Evolutionary conservation across 2,888 invertebrate species (phyloP).

Genomic region (Heliconius charithonia): DNA sequence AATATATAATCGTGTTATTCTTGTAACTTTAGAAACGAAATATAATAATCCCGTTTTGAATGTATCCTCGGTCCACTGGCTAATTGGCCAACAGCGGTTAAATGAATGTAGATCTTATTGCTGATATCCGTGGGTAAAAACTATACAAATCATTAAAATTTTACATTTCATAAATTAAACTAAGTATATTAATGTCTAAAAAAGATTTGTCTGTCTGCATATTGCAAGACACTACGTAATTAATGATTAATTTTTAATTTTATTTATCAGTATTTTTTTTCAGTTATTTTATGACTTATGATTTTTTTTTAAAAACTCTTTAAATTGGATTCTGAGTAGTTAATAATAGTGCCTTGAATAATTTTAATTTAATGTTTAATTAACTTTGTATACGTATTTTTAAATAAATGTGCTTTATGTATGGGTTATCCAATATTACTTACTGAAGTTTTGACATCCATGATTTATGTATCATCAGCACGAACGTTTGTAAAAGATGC

Average conservation of each 20-base stretch:
- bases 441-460: conserved; percentile 79
- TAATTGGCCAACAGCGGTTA: conserved; percentile 16
- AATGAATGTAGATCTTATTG: conserved; percentile 26
- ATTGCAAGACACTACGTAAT: neutral
- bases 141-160: neutral
- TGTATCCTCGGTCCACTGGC: conserved; percentile 4
- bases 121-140: conserved; percentile 25
- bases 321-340: neutral
- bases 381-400: neutral
- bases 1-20: neutral
- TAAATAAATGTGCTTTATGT: neutral
- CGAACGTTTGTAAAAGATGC: conserved; percentile 56
- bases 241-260: neutral
- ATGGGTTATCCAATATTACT: conserved; percentile 52
- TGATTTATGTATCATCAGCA: conserved; percentile 67
- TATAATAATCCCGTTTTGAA: neutral
- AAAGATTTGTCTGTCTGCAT: neutral
- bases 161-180: conserved; percentile 9
- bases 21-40: conserved; percentile 11
- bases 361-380: neutral
- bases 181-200: conserved; percentile 1
- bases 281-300: too few relatives aligned
- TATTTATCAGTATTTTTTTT: neutral
- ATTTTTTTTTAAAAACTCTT: too few relatives aligned
- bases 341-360: too few relatives aligned